Base-by-base conservation (phyloP, 2,797 vertebrate species). In the Siniperca scherzeri region DNA sequence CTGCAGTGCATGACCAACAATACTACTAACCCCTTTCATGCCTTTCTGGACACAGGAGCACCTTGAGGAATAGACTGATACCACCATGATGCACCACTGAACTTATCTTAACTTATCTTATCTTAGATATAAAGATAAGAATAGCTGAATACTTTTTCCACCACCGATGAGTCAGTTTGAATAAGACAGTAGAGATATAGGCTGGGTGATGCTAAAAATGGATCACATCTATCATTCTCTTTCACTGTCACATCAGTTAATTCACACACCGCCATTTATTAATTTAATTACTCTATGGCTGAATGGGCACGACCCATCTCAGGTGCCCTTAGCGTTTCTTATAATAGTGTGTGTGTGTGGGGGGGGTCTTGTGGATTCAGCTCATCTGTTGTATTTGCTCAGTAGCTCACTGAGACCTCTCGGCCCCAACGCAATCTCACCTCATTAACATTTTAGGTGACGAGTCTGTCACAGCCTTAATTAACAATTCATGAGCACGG, bases 401-500 rank as follows among this genome's bases (percentile, higher is more conserved):
- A 59, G 81, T 78, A 61, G 87, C 91, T 92, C 91, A 84, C 82
- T 86, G 85, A 90, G 91, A 93, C 92, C 92, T 91, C 91, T 88
- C 87, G 66, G 84, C 88, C 88, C 88, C 60, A 72, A 88, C 84
- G 50, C 91, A 92, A 93, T 94, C 91, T 95, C 91, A 94, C 92
- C 94, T 95, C 95, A 96, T 96, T 96, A 96, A 96, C 95, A 96
- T 96, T 96, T 96, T 88, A 95, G 95, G 93, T 95, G 95, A 95
- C 90, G 87, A 93, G 92, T 85, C 84, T 92, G 93, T 92, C 95
- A 90, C 75, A 69, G 91, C 88, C 91, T 90, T 92, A 95, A 95
- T 96, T 93, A 96, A 95, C 93, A 94, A 96, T 96, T 95, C 95
- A 95, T 95, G 92, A 95, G 88, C 81, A 52, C 1, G 89, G 91